Base-by-base conservation (phyloP, 2,113 vertebrate genomes). In the Xenopus borealis region DNA sequence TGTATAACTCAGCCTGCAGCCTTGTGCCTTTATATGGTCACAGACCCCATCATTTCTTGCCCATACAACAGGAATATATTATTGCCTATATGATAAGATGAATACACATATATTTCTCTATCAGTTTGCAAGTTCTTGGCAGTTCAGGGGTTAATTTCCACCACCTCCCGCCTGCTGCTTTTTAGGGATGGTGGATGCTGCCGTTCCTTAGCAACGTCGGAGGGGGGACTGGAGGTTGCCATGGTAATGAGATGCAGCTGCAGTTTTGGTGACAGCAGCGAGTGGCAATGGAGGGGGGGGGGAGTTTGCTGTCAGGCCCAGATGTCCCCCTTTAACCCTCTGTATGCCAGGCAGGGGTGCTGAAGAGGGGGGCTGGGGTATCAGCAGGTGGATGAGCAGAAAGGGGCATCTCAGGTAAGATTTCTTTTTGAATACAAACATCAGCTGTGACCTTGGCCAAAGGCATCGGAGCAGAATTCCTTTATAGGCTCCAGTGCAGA, bases 191-290 rank as follows among this genome's bases (percentile, higher is more conserved):
- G 74, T 59, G 73, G 73, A 75, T 75, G 73, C 73, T 75, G 66
- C 66, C 50, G 74, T 77, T 23, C 55, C 74, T 18, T 77, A 77
- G 74, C 67, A 77, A 77, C 74, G 72, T 61, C 50, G 33, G 66
- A 23, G 67, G 74, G 46, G 64, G 57, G 57, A 55, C 18, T 40
- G 62, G 30, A 16, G 46, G 74, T 77, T 77, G 67, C 62, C 74
- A 77, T 77, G 74, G 74, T 18, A 64, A 77, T 64, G 46, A 66
- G 74, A 77, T 77, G 67, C 74, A 77, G 74, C 74, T 77, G 74
- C 74, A 70, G 74, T 64, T 69, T 77, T 62, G 67, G 74, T 77
- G 74, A 77, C 74, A 77, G 74, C 74, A 69, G 74, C 59, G 66
- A 70, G 74, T 77, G 74, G 66, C 67, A 44, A 16, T 57, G 67